phyloP scores from a whole-genome alignment of 2,113 vertebrate species.

The Mesembrinibis cayennensis region DNA sequence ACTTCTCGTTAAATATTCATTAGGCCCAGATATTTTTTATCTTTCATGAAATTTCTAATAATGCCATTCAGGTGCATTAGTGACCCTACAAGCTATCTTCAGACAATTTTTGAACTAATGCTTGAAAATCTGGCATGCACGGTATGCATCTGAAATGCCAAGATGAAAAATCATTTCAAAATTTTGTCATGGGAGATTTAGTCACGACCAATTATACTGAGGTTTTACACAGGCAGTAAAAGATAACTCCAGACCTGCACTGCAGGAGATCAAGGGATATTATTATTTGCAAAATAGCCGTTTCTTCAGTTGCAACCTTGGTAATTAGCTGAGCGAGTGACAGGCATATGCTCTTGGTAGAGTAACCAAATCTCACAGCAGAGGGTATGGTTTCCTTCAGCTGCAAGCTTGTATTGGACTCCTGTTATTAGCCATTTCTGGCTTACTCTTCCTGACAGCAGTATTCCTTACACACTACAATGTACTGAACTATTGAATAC shows the following conservation, averaged over 20 bases:
- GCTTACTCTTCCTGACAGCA: neutral
- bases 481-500: neutral
- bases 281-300: neutral
- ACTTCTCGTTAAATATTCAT: neutral
- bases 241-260: neutral
- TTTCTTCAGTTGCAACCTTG: neutral
- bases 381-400: neutral
- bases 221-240: neutral
- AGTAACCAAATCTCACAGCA: neutral
- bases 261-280: neutral
- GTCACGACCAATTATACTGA: neutral
- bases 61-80: neutral
- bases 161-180: neutral
- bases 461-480: neutral
- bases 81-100: neutral
- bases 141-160: neutral
- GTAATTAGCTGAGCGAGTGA: neutral
- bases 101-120: neutral
- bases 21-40: neutral
- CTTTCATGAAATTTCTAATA: neutral
- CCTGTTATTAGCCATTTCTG: neutral
- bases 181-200: neutral
- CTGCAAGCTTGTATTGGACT: neutral
- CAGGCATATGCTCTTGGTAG: neutral
- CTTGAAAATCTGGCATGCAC: neutral